phyloP scores from a whole-genome alignment of 2,113 vertebrate genomes.

The Eira barbara region DNA sequence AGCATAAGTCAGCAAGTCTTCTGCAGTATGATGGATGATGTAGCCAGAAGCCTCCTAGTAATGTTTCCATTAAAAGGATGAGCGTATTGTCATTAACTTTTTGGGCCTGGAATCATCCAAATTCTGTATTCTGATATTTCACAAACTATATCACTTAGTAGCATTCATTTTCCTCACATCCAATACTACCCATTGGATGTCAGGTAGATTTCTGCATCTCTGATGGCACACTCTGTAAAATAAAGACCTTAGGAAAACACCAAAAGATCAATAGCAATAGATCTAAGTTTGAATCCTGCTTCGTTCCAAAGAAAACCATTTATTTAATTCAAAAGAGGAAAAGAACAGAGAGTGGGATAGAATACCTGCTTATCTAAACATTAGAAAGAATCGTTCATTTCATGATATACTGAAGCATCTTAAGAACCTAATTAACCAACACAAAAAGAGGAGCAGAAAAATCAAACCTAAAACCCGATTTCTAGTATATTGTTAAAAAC shows the following conservation, averaged over 20 bases:
- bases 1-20: constrained; percentile 77
- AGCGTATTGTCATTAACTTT: constrained; percentile 81
- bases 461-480: neutral
- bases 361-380: neutral
- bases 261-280: neutral
- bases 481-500: neutral
- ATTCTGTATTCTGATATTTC: constrained; percentile 69
- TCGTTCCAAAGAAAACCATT: constrained; percentile 28
- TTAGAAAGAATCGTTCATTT: neutral
- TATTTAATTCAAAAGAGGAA: constrained; percentile 28
- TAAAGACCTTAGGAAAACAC: neutral
- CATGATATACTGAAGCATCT: neutral
- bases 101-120: constrained; percentile 68
- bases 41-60: constrained; percentile 64
- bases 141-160: constrained; percentile 69
- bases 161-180: neutral
- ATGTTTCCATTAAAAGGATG: constrained; percentile 75
- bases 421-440: neutral
- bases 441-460: constrained; percentile 9
- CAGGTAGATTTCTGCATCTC: neutral
- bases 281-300: neutral
- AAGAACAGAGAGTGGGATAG: neutral
- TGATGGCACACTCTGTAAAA: neutral
- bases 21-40: constrained; percentile 77
- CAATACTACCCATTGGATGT: neutral